Evolutionary conservation across 2,888 invertebrate species (phyloP).

Genomic region (Phasia obesa): DNA sequence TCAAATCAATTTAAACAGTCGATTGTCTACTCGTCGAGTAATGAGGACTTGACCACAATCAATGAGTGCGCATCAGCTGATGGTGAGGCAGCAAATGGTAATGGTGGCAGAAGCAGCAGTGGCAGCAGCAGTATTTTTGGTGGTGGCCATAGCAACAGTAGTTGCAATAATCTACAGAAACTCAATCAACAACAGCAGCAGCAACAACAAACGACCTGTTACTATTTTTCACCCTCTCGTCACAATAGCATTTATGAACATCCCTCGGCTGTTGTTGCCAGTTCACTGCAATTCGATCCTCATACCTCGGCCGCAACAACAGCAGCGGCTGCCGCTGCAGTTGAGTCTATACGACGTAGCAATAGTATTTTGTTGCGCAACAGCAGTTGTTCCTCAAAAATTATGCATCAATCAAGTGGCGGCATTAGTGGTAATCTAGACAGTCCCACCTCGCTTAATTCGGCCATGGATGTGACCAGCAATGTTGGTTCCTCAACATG

Average conservation of each 20-base stretch:
- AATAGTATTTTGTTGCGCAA: constrained; percentile 80
- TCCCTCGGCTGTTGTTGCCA: constrained; percentile 80
- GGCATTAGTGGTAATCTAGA: constrained; percentile 72
- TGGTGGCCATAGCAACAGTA: constrained; percentile 61
- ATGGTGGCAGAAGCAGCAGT: constrained; percentile 66
- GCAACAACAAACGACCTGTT: constrained; percentile 78
- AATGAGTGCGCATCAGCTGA: constrained; percentile 68
- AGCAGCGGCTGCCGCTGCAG: constrained; percentile 80
- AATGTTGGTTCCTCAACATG: constrained; percentile 75
- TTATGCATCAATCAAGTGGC: constrained; percentile 76
- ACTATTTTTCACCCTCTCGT: constrained; percentile 79
- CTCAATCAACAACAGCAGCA: constrained; percentile 53
- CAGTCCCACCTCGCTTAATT: constrained; percentile 78
- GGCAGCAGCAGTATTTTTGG: constrained; percentile 67
- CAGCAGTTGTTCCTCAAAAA: constrained; percentile 80
- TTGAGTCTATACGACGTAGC: constrained; percentile 79
- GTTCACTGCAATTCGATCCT: constrained; percentile 78
- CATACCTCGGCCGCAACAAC: constrained; percentile 75
- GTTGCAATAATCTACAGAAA: constrained; percentile 59
- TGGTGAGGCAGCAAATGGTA: constrained; percentile 63
- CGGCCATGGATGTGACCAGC: constrained; percentile 79
- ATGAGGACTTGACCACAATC: constrained; percentile 77
- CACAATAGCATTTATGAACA: constrained; percentile 81
- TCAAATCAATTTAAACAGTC: constrained; percentile 81
- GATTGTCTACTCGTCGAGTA: constrained; percentile 80